Evolutionary conservation across 1,140 invertebrate genomes (phyloP).

Genomic region (Drosophila bocqueti): DNA sequence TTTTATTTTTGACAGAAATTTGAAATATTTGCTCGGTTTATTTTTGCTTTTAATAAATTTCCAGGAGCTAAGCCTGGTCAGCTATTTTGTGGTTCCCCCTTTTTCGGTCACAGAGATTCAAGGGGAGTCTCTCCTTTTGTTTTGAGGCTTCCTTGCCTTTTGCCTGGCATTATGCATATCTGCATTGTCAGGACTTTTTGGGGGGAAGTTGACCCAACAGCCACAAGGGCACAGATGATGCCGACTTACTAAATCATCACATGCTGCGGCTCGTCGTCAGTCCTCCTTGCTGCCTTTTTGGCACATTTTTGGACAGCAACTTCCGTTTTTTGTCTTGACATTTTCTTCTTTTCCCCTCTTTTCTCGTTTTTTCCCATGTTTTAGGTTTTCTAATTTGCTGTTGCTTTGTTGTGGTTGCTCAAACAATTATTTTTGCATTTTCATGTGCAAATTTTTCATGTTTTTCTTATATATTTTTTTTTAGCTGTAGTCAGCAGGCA

Average conservation of each 20-base stretch:
- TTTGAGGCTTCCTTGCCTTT: conserved; percentile 11
- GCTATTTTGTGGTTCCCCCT: conserved; percentile 11
- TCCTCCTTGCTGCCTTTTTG: conserved; percentile 14
- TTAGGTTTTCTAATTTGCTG: conserved; percentile 55
- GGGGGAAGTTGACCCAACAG: conserved; percentile 33
- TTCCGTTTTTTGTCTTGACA: conserved; percentile 52
- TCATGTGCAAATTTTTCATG: conserved; percentile 33
- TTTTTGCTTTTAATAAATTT: conserved; percentile 14
- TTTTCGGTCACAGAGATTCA: conserved; percentile 23
- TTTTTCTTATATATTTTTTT: not conserved
- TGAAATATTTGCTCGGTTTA: conserved; percentile 26
- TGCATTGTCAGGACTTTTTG: conserved; percentile 40
- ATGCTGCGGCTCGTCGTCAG: conserved; percentile 17
- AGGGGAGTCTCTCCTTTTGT: conserved; percentile 17
- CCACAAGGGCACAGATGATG: conserved; percentile 14
- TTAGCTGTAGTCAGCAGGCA: not conserved
- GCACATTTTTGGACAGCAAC: conserved; percentile 64
- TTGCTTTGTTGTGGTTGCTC: conserved; percentile 63
- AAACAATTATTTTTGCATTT: conserved; percentile 73
- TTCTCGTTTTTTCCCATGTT: conserved; percentile 2
- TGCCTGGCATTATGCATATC: conserved; percentile 38
- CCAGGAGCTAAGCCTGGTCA: conserved; percentile 6
- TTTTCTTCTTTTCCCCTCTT: conserved; percentile 14
- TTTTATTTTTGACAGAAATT: not conserved
- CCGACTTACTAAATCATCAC: conserved; percentile 34